Evolutionary conservation across 2,888 invertebrate genomes (phyloP).

Genomic region (Ichneumon xanthorius): DNA sequence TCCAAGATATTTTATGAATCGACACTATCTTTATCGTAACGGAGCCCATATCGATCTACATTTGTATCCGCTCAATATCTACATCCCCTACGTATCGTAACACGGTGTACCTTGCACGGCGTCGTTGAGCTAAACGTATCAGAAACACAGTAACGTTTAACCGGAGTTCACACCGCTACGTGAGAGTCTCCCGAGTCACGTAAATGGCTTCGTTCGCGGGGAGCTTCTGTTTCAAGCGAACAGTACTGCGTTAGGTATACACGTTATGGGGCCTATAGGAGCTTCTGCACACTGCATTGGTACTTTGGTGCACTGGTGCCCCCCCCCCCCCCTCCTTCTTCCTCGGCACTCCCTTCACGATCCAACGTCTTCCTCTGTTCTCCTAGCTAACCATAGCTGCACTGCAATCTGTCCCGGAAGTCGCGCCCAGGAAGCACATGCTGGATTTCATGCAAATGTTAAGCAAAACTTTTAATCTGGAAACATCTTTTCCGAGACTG

Average conservation of each 20-base stretch:
- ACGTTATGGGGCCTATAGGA: conserved; percentile 38
- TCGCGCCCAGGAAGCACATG: background rate
- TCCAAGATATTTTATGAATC: background rate
- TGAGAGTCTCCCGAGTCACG: conserved; percentile 40
- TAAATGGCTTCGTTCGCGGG: conserved; percentile 41
- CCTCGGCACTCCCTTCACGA: background rate
- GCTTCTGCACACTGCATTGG: conserved; percentile 25
- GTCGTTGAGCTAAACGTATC: conserved; percentile 19
- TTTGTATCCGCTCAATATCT: background rate
- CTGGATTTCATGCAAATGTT: background rate
- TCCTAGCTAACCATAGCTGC: background rate
- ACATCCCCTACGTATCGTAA: background rate
- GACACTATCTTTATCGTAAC: background rate
- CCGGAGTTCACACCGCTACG: conserved; percentile 7
- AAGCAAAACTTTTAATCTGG: background rate
- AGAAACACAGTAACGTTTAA: conserved; percentile 34
- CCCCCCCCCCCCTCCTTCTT: background rate
- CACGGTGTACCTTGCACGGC: background rate
- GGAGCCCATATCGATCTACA: background rate
- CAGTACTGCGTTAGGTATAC: conserved; percentile 33
- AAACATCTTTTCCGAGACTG: background rate
- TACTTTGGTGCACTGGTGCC: conserved; percentile 31
- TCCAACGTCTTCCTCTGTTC: background rate
- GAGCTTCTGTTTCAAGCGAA: conserved; percentile 29
- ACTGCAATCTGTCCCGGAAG: conserved; percentile 1